Evolutionary conservation across 2,113 vertebrate genomes (phyloP).

Genomic region (Typhlomys cinereus): DNA sequence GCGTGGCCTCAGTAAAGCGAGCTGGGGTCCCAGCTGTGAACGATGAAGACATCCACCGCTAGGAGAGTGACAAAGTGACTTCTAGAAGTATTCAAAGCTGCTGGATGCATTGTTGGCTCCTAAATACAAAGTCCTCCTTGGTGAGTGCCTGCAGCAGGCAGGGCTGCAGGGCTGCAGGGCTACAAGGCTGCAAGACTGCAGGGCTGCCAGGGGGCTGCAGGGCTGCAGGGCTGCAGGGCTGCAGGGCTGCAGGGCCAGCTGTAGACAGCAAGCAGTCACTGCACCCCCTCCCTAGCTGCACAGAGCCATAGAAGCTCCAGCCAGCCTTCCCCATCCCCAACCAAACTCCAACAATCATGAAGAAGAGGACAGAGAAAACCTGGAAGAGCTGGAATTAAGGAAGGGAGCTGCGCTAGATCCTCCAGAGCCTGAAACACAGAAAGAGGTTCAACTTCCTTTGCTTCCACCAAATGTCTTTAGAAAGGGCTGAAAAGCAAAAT

Average conservation of each 20-base stretch:
- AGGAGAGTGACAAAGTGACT: constrained; percentile 60
- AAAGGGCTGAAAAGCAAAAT: constrained; percentile 61
- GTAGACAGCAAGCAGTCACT: not conserved
- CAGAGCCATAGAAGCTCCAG: constrained; percentile 73
- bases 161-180: constrained; percentile 50
- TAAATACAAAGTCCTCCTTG: constrained; percentile 73
- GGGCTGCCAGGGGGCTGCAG: too few species aligned
- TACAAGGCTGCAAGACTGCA: too few species aligned
- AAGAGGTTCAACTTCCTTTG: not conserved
- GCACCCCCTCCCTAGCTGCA: not conserved
- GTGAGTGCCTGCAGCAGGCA: constrained; percentile 72
- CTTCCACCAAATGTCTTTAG: constrained; percentile 53
- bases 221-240: too few species aligned
- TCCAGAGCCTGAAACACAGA: not conserved
- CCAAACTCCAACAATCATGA: constrained; percentile 55
- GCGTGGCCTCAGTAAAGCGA: not conserved
- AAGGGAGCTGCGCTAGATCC: constrained; percentile 27
- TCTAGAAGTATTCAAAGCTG: constrained; percentile 53
- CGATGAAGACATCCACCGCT: constrained; percentile 65
- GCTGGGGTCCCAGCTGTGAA: not conserved
- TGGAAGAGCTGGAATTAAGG: not conserved
- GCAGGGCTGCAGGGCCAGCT: constrained; percentile 70
- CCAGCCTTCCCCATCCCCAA: constrained; percentile 51
- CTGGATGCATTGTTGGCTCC: constrained; percentile 69
- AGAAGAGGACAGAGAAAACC: constrained; percentile 61